Conservation (phyloP, 2,888 invertebrate species). For the Celastrina argiolus region DNA sequence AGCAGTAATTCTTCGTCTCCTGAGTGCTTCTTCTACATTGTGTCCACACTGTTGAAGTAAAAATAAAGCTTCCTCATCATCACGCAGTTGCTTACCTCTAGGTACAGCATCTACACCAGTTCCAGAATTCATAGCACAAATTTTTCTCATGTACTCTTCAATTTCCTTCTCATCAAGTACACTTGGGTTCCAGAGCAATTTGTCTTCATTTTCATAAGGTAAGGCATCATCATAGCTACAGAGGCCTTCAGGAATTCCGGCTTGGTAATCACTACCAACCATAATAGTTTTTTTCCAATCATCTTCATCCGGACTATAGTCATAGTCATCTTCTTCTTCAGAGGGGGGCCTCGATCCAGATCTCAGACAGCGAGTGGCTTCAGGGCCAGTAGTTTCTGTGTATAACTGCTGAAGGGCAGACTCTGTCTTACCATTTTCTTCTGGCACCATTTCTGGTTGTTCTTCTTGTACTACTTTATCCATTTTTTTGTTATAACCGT, state of each 20-base stretch:
- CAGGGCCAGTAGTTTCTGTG: slow-evolving; percentile 58
- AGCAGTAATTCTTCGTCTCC: slow-evolving; percentile 86
- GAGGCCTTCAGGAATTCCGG: slow-evolving; percentile 93
- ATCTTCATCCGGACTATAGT: slow-evolving; percentile 90
- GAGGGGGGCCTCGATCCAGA: slow-evolving; percentile 86
- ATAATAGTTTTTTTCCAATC: slow-evolving; percentile 96
- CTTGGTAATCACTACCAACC: slow-evolving; percentile 97
- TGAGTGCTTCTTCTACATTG: slow-evolving; percentile 94
- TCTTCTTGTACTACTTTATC: slow-evolving; percentile 58
- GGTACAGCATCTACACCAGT: slow-evolving; percentile 78
- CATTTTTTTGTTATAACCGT: slow-evolving; percentile 82
- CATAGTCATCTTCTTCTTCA: slow-evolving; percentile 90
- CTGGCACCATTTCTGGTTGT: slow-evolving; percentile 54
- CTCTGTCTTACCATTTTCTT: slow-evolving; percentile 63
- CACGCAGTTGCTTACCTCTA: slow-evolving; percentile 86
- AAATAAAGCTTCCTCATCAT: slow-evolving; percentile 93
- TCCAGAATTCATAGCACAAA: slow-evolving; percentile 66
- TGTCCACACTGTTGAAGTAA: slow-evolving; percentile 95
- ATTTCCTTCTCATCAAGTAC: slow-evolving; percentile 84
- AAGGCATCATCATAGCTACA: slow-evolving; percentile 95
- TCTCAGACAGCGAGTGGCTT: slow-evolving; percentile 66
- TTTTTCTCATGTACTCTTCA: slow-evolving; percentile 88
- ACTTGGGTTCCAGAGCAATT: slow-evolving; percentile 94
- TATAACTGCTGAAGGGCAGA: slow-evolving; percentile 71
- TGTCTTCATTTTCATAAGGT: slow-evolving; percentile 96